Evolutionary conservation across 2,113 vertebrate species (phyloP), one percentile per base, ranked within the genome.

Genomic region (Scortum barcoo): DNA sequence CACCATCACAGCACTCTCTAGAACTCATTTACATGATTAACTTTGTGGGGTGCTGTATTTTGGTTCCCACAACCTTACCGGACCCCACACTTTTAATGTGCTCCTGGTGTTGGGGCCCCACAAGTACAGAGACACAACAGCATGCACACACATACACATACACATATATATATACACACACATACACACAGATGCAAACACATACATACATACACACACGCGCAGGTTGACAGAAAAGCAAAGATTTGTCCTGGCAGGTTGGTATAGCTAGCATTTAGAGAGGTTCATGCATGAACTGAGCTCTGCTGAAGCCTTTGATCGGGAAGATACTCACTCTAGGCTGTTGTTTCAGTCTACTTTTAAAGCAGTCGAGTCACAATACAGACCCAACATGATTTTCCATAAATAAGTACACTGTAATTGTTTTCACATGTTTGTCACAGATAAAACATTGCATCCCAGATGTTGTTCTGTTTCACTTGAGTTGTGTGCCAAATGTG

Each of bases 281-380:
- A 72, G 58, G 48, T 46, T 88, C 74, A 56, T 69, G 66, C 28
- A 67, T 66, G 53, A 61, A 50, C 77, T 56, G n/a, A 17, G 58
- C 30, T 40, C 44, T 16, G 40, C 40, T 61, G 28, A 50, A 58
- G 26, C 48, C 60, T 61, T 44, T 79, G 42, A 61, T 61, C 7
- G n/a, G 5, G 12, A 30, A 14, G 11, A 17, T 16, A 20, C 14
- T 60, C n/a, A 4, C 13, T 24, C 50, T 36, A 24, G 11, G 2
- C 16, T 22, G 50, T 11, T 60, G 28, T 30, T 30, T 56, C 36
- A 22, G 57, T 44, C 24, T 48, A 8, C 16, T 62, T 73, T 73
- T 13, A 74, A 62, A 79, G 57, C 22, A 65, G 48, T 42, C 9
- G 1, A 61, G 17, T 68, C 54, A 51, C 24, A 42, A 69, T 8